These are phyloP conservation scores for Cygnus olor DNA, from an alignment of 2,797 vertebrate species.

Conservation along the genomic window DNA sequence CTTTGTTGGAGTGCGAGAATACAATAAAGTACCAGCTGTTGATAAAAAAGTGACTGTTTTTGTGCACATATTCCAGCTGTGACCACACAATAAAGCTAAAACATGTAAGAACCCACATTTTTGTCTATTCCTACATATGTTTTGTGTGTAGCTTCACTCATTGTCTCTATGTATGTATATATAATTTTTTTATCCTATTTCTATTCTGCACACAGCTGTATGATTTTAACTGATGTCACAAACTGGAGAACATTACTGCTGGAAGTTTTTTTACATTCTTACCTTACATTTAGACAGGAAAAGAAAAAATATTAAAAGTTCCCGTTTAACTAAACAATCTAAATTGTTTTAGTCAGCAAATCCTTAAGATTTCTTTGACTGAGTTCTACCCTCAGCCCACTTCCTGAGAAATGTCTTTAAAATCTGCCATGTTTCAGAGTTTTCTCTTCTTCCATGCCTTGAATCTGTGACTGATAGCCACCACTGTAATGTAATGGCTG, in stretches of 20 bases:
- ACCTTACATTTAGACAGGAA: neutral
- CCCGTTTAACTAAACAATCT: neutral
- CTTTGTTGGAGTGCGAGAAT: slow-evolving; percentile 19
- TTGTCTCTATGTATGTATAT: neutral
- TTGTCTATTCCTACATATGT: slow-evolving; percentile 8
- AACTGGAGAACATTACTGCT: neutral
- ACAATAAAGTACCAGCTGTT: slow-evolving; percentile 13
- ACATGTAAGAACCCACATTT: neutral
- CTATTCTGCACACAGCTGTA: neutral
- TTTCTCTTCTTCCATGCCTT: neutral
- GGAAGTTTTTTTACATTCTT: neutral
- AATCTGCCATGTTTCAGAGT: neutral
- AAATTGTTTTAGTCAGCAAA: neutral
- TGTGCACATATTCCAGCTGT: slow-evolving; percentile 30
- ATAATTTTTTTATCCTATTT: neutral
- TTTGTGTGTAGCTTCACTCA: slow-evolving; percentile 34
- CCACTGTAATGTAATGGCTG: neutral
- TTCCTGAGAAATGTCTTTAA: neutral
- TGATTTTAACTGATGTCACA: neutral
- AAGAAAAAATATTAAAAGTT: neutral
- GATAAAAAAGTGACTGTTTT: neutral
- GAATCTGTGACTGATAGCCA: neutral
- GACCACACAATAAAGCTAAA: slow-evolving; percentile 15
- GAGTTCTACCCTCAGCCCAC: neutral
- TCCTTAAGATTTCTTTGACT: neutral